Percentiles rank a stretch among this genome's conserved stretches.
These are phyloP conservation scores for Prolemur simus DNA, from an alignment of 2,113 vertebrate species.

Conservation along the genomic window DNA sequence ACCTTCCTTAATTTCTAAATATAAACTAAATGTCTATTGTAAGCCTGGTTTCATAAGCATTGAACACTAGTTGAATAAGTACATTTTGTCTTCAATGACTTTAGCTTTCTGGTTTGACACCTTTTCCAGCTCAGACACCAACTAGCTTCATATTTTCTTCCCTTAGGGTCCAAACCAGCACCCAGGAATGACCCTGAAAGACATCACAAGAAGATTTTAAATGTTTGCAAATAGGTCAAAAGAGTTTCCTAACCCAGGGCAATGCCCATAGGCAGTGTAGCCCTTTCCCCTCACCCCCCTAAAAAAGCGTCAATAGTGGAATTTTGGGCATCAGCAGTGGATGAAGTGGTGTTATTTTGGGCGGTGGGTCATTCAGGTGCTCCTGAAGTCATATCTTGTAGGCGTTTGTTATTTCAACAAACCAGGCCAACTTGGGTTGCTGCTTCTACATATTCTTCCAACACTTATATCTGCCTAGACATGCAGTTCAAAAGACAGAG, in stretches of 20 bases:
- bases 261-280: not conserved
- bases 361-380: slow-evolving; percentile 28
- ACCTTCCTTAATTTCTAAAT: not conserved
- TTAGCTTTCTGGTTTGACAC: not conserved
- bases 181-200: not conserved
- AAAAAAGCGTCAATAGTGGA: slow-evolving; percentile 20
- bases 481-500: not conserved
- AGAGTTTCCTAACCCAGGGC: slow-evolving; percentile 12
- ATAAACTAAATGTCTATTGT: not conserved
- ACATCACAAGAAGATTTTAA: not conserved
- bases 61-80: not conserved
- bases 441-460: not conserved
- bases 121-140: not conserved
- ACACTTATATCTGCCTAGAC: slow-evolving; percentile 49
- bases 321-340: not conserved
- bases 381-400: slow-evolving; percentile 51
- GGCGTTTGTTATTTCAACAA: slow-evolving; percentile 43
- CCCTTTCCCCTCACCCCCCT: not conserved
- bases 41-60: not conserved
- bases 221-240: not conserved
- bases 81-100: not conserved
- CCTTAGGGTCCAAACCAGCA: not conserved
- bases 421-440: not conserved
- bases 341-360: slow-evolving; percentile 49
- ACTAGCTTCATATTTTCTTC: not conserved